These are phyloP conservation scores for Drosophila lutescens DNA, from an alignment of 2,888 invertebrate species.

Conservation along the genomic window DNA sequence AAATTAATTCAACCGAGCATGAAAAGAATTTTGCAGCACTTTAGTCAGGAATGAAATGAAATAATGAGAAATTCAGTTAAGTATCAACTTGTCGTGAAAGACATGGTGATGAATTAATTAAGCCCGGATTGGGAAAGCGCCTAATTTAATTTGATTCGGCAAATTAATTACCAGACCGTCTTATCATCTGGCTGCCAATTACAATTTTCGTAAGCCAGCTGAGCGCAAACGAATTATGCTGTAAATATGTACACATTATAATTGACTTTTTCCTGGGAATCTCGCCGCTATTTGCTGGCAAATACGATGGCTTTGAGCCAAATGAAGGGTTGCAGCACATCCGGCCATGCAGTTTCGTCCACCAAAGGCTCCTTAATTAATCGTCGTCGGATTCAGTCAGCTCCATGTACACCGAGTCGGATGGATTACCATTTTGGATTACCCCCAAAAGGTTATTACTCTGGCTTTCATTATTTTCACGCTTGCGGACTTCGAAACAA, in stretches of 20 bases:
- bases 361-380: constrained; percentile 1
- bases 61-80: neutral
- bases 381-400: neutral
- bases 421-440: neutral
- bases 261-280: constrained; percentile 6
- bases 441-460: neutral
- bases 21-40: constrained; percentile 13
- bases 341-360: neutral
- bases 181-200: constrained; percentile 25
- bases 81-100: neutral
- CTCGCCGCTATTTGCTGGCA: constrained; percentile 3
- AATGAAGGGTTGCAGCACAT: neutral
- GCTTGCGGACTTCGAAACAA: neutral
- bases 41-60: neutral
- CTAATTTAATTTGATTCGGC: constrained; percentile 9
- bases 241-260: constrained; percentile 26
- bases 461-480: neutral
- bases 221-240: constrained; percentile 18
- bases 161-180: constrained; percentile 13
- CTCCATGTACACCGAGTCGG: neutral
- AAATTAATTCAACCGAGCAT: neutral
- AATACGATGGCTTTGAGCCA: constrained; percentile 1
- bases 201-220: constrained; percentile 12
- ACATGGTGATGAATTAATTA: constrained; percentile 10
- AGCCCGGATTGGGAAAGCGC: neutral